Evolutionary conservation across 2,888 invertebrate genomes (phyloP), one percentile per base, ranked within the genome.

Genomic region (Mamestra brassicae): DNA sequence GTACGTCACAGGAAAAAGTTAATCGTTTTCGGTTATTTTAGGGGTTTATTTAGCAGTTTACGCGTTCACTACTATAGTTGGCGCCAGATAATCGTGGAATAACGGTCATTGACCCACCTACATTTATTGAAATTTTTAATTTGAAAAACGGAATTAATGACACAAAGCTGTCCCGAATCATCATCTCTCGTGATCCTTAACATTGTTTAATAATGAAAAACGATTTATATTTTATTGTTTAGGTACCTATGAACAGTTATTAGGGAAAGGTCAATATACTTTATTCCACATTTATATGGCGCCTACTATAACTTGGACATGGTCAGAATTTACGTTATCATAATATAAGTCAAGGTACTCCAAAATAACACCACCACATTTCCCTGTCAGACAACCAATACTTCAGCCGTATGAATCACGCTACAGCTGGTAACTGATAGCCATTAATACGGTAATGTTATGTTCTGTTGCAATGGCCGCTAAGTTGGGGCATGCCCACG

Each of bases 401-500:
- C 66, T 66, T 73, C 72, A 47, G 60, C 65, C 42, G 36, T 57
- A 78, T 78, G 79, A 85, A 68, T 81, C 84, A 84, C 57, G 5
- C 1, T 67, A 60, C 63, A 73, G 50, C 63, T 50, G 54, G 71
- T 67, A 70, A 74, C n/a, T 69, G 60, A 78, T 79, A 66, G 45
- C 73, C 65, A 79, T 83, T 78, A 83, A 76, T 81, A 83, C 81
- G 85, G 80, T 87, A 87, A 86, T 76, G 73, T 81, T 85, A 62
- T 79, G 76, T 79, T 79, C 17, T 81, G 84, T 81, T 74, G 85
- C 80, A 86, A 87, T 47, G 60, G 65, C 62, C 47, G 54, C 38
- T 61, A 6, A 47, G 54, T 52, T 63, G 57, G 72, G 38, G 60
- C 52, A 71, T 68, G 79, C 85, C 85, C 82, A 86, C 87, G 85